Evolutionary conservation across 2,797 vertebrate species (phyloP), one percentile per base, ranked within the genome.

Genomic region (Lithobates sylvaticus): DNA sequence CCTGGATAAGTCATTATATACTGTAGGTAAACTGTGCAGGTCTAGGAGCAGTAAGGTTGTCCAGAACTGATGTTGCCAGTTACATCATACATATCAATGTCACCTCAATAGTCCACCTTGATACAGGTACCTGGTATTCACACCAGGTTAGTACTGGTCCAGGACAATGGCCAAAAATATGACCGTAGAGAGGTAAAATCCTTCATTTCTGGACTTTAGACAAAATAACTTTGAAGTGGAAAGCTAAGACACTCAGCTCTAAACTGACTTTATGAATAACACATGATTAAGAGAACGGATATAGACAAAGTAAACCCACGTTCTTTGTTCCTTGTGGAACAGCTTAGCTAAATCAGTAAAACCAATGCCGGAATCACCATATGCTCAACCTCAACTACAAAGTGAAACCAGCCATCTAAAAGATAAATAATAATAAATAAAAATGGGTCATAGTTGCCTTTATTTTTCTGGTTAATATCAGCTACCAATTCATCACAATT

Each of bases 401-500:
- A 87, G 81, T 69, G 86, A 90, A 86, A 87, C 39, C 61, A 90
- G 82, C 88, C 84, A 0, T 61, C 32, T 83, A 67, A 78, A 77
- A 18, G 72, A 86, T 86, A 86, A 86, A 85, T 90, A 89, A 85
- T 90, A 86, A 90, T 23, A 83, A 88, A 89, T 85, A 76, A 89
- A 34, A 0, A 54, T 76, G 32, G 73, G 32, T 71, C 70, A 79
- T 87, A 87, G 76, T 84, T 89, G 71, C 76, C 74, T 83, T 58
- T 15, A 64, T n/a, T 13, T 54, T 58, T n/a, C 85, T 74, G 86
- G 86, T 88, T 89, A 89, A 84, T 44, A 71, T 85, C 86, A 88
- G 82, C 86, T 88, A 88, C 75, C 85, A 67, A 88, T 89, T 89
- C 88, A 89, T 88, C 90, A 84, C 69, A 88, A 88, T 88, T 86